phyloP scores from a whole-genome alignment of 2,113 vertebrate genomes.

The Rutilus rutilus region DNA sequence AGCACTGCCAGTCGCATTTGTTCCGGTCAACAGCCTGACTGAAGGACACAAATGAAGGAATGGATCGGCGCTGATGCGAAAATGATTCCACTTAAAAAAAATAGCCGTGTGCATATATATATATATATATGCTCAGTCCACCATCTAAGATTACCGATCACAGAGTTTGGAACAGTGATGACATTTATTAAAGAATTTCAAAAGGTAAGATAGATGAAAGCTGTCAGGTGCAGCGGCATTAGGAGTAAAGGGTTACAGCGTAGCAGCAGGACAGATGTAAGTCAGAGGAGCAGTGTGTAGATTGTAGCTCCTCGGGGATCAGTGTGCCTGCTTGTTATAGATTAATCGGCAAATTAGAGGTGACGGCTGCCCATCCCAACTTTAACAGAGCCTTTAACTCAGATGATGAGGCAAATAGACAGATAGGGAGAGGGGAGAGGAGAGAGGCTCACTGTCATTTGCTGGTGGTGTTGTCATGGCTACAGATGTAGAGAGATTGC shows the following conservation, averaged over 20 bases:
- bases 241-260: conserved; percentile 37
- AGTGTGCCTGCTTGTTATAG: conserved; percentile 45
- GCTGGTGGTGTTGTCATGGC: conserved; percentile 54
- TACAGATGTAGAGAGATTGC: conserved; percentile 33
- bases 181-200: background rate
- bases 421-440: conserved; percentile 15
- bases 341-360: conserved; percentile 57
- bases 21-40: conserved; percentile 4
- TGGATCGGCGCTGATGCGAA: background rate
- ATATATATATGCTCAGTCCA: too few species aligned
- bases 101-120: too few species aligned
- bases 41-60: background rate
- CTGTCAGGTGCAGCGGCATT: background rate
- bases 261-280: conserved; percentile 27
- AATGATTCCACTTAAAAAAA: background rate
- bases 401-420: conserved; percentile 46
- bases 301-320: conserved; percentile 25
- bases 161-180: background rate
- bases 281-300: conserved; percentile 49
- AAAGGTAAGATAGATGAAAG: background rate
- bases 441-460: conserved; percentile 22
- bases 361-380: conserved; percentile 39
- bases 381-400: conserved; percentile 50
- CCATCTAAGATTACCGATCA: too few species aligned
- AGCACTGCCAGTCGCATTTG: background rate